Percentiles rank a stretch among this genome's conserved stretches.
These are phyloP conservation scores for Sphecodes monilicornis DNA, from an alignment of 2,888 invertebrate genomes.

Conservation along the genomic window DNA sequence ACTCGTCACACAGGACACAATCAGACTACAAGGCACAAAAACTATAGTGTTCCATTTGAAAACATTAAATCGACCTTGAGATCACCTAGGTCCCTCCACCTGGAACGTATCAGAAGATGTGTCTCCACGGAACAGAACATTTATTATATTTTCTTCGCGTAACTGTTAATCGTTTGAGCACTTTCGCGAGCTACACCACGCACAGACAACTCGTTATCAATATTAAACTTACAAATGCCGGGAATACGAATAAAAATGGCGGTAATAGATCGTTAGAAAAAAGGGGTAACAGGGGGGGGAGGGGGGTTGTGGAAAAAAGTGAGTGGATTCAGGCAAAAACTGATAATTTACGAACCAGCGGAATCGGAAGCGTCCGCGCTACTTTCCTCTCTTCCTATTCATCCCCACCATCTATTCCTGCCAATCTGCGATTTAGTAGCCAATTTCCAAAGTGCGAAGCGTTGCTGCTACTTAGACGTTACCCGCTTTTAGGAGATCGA, in stretches of 20 bases:
- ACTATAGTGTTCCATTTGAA: too few relatives aligned
- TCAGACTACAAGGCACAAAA: too few relatives aligned
- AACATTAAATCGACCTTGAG: too few relatives aligned
- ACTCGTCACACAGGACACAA: too few relatives aligned
- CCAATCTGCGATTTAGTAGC: conserved; percentile 78
- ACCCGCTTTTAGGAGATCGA: conserved; percentile 74
- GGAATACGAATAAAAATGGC: background rate
- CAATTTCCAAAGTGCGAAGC: conserved; percentile 82
- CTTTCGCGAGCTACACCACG: too few relatives aligned
- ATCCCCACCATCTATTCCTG: conserved; percentile 21
- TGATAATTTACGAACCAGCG: conserved; percentile 80
- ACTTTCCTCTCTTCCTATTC: conserved; percentile 9
- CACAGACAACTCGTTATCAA: too few relatives aligned
- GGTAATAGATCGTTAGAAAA: background rate
- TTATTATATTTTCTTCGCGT: too few relatives aligned
- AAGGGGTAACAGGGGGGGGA: background rate
- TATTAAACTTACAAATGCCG: too few relatives aligned
- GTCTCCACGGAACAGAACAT: too few relatives aligned
- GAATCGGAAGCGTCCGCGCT: conserved; percentile 77
- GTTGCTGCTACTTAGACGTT: conserved; percentile 77
- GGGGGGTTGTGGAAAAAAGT: conserved; percentile 22
- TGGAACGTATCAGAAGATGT: too few relatives aligned
- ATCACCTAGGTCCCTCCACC: too few relatives aligned
- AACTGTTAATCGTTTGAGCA: too few relatives aligned
- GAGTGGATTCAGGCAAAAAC: conserved; percentile 63